These are phyloP conservation scores for Pinctada fucata DNA, from an alignment of 2,888 invertebrate genomes.

Conservation along the genomic window DNA sequence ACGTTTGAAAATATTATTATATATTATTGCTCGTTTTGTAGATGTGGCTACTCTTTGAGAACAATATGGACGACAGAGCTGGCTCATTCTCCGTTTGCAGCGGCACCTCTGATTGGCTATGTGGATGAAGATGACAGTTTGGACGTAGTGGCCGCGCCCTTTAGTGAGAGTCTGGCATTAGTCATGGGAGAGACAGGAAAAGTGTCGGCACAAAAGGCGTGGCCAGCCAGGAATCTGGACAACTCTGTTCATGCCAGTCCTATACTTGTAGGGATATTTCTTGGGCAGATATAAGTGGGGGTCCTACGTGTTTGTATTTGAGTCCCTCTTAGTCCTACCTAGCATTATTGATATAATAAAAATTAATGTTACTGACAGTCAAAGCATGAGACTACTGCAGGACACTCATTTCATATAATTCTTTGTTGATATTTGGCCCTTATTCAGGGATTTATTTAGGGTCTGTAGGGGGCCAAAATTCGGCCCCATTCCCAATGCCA, in stretches of 20 bases:
- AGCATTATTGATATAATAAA: too few relatives aligned
- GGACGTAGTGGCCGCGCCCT: slow-evolving; percentile 71
- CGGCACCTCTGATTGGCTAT: slow-evolving; percentile 69
- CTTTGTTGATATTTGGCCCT: neutral
- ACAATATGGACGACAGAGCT: slow-evolving; percentile 71
- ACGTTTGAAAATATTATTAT: too few relatives aligned
- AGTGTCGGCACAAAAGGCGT: slow-evolving; percentile 55
- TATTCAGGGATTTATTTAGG: neutral
- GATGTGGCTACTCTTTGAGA: slow-evolving; percentile 68
- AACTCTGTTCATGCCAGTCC: slow-evolving; percentile 71
- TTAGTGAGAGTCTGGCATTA: slow-evolving; percentile 70
- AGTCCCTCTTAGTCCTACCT: too few relatives aligned
- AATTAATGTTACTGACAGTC: neutral
- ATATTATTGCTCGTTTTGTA: slow-evolving; percentile 48
- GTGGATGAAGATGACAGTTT: slow-evolving; percentile 68
- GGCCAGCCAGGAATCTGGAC: slow-evolving; percentile 70
- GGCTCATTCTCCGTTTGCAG: slow-evolving; percentile 70
- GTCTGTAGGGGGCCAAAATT: too few relatives aligned
- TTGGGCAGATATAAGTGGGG: too few relatives aligned
- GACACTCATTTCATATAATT: too few relatives aligned
- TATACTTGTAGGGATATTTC: slow-evolving; percentile 60
- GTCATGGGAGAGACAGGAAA: slow-evolving; percentile 66
- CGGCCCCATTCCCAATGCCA: too few relatives aligned
- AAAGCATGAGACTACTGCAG: neutral
- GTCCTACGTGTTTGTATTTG: too few relatives aligned